Evolutionary conservation across 2,797 vertebrate species (phyloP), one percentile per base, ranked within the genome.

Genomic region (Spinus olivaceus): DNA sequence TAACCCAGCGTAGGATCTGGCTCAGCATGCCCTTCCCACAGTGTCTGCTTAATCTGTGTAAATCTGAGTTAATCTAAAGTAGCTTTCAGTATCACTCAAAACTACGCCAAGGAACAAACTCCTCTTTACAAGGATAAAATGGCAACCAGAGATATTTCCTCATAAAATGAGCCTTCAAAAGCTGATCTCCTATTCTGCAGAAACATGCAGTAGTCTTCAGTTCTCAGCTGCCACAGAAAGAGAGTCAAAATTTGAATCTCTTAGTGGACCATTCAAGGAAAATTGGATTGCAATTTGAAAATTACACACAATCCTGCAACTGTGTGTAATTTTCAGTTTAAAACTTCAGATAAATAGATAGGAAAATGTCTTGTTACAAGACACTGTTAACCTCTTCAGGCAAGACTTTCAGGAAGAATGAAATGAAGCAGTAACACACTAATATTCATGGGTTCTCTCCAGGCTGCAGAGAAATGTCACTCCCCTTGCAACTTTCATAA

Each of bases 21-120:
- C 92, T 95, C 91, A 94, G 80, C 42, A 3, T 76, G 83, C 74
- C 86, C 93, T 90, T 94, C 92, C 78, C 59, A 77, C 69, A 85
- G 61, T 74, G 65, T 95, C 90, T 95, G 67, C 66, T 76, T 93
- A 87, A 95, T 92, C 88, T 84, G 66, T 64, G 73, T 81, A 92
- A 93, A 92, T 87, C 86, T 8, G 8, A 73, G 22, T 92, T 80
- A 94, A 81, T 78, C 83, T 85, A 59, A 95, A 95, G 57, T 87
- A 87, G 77, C 14, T 94, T 95, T 88, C 73, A 81, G 46, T 76
- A 66, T 37, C 2, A 0, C 74, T 96, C 86, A 90, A 95, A 96
- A 86, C 25, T 61, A 95, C 23, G 32, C 60, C 83, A 90, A 86
- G 57, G 59, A 96, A 66, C 23, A 91, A 93, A 64, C 9, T 67